A percentile compares a stretch with the other conserved stretches of the same genome.
phyloP scores from a whole-genome alignment of 2,797 vertebrate genomes.

The Heterohyrax brucei region DNA sequence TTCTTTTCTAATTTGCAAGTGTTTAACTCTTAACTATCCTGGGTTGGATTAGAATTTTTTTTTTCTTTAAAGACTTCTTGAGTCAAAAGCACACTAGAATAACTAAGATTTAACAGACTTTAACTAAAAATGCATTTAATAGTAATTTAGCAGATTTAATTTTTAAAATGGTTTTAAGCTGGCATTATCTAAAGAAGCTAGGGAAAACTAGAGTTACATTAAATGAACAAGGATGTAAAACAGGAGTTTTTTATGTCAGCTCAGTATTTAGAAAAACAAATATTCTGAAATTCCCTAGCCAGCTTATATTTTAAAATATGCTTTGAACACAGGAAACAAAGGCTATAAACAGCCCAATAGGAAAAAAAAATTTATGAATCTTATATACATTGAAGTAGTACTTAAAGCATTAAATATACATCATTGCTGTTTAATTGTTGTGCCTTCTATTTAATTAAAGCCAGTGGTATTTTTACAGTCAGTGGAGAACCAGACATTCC shows the following conservation, averaged over 20 bases:
- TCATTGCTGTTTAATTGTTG: conserved; percentile 56
- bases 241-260: conserved; percentile 68
- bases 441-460: conserved; percentile 73
- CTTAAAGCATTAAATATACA: conserved; percentile 59
- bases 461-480: conserved; percentile 37
- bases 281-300: conserved; percentile 65
- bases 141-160: conserved; percentile 29
- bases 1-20: conserved; percentile 69
- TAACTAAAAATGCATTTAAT: conserved; percentile 52
- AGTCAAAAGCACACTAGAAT: conserved; percentile 25
- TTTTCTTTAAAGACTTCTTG: conserved; percentile 22
- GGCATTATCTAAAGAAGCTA: conserved; percentile 59
- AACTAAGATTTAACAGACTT: conserved; percentile 52
- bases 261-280: conserved; percentile 68
- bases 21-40: conserved; percentile 73
- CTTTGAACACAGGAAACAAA: conserved; percentile 72
- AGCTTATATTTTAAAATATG: conserved; percentile 79
- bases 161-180: conserved; percentile 61
- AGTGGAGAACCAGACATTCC: conserved; percentile 2
- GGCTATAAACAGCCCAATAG: conserved; percentile 48
- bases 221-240: conserved; percentile 74
- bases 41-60: conserved; percentile 7
- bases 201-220: conserved; percentile 46
- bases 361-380: conserved; percentile 16
- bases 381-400: conserved; percentile 59